Evolutionary conservation across 2,113 vertebrate species (phyloP).

Genomic region (Telmatochromis brichardi): DNA sequence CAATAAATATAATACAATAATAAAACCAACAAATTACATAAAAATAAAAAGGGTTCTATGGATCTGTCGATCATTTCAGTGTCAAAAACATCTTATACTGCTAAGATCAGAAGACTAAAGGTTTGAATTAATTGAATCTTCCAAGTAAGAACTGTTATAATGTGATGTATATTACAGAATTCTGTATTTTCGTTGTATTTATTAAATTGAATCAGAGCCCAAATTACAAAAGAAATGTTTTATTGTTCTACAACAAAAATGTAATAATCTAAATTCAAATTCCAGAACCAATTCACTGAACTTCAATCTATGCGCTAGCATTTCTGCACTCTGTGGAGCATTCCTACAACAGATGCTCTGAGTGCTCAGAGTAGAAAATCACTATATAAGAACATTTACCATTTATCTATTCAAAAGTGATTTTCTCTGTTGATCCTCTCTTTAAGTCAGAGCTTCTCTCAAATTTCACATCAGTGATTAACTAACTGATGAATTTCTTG

Average conservation of each 20-base stretch:
- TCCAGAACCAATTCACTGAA: not conserved
- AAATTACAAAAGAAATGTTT: not conserved
- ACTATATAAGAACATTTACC: not conserved
- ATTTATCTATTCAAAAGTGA: not conserved
- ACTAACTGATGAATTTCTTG: not conserved
- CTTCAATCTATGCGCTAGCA: not conserved
- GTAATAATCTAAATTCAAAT: not conserved
- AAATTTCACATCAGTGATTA: slow-evolving; percentile 3
- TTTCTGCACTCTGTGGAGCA: not conserved
- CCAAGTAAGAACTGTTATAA: not conserved
- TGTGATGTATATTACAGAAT: not conserved
- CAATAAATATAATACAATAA: not conserved
- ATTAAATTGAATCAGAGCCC: not conserved
- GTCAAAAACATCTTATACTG: not conserved
- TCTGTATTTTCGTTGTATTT: not conserved
- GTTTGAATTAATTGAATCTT: not conserved
- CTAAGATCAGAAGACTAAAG: not conserved
- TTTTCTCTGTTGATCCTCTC: not conserved
- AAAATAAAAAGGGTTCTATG: not conserved
- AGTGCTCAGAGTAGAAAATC: not conserved
- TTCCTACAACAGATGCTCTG: not conserved
- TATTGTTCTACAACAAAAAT: not conserved
- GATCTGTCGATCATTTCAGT: not conserved
- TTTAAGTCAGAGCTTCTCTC: not conserved
- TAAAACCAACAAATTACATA: not conserved